These are phyloP conservation scores for Mormoops blainvillei DNA, from an alignment of 2,113 vertebrate genomes.

Conservation along the genomic window DNA sequence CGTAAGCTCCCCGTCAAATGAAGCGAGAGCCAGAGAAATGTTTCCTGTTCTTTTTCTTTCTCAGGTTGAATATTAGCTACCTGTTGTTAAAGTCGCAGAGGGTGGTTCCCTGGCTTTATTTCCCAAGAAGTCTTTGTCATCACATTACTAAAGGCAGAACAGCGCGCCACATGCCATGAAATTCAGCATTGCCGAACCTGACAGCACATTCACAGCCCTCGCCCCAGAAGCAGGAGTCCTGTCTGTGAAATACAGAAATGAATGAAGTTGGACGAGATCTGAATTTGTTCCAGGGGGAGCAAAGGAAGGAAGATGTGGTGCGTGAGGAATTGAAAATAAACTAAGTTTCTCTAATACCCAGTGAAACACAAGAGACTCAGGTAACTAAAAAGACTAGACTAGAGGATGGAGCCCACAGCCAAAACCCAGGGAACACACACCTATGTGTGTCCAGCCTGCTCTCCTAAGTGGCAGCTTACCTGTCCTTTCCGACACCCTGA, in stretches of 20 bases:
- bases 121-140: background rate
- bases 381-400: background rate
- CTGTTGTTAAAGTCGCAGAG: background rate
- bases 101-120: background rate
- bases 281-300: background rate
- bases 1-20: background rate
- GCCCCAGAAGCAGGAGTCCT: background rate
- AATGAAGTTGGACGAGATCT: background rate
- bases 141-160: background rate
- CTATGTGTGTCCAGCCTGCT: fast-evolving
- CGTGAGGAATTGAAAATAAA: background rate
- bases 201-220: background rate
- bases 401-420: fast-evolving
- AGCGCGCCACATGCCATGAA: too few relatives aligned
- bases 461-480: too few relatives aligned
- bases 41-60: background rate
- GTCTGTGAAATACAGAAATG: background rate
- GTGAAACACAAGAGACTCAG: background rate
- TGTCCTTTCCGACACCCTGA: background rate
- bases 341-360: background rate
- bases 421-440: fast-evolving
- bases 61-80: background rate
- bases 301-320: fast-evolving
- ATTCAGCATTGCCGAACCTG: background rate
- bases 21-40: background rate